Conservation (phyloP, 2,888 invertebrate species). For the Petrophora chlorosata region DNA sequence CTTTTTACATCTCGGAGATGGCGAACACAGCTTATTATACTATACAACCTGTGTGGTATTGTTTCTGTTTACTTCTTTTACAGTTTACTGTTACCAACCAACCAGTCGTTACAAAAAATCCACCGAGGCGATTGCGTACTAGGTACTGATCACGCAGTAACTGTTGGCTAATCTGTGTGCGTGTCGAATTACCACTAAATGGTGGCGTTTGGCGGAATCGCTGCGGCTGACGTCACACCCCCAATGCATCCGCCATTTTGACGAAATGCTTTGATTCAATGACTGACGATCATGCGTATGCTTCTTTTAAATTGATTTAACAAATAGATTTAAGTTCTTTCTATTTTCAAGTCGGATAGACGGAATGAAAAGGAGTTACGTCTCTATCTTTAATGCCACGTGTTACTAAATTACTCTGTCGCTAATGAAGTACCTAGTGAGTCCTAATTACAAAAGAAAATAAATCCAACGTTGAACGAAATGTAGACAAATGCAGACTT, state of each 20-base stretch:
- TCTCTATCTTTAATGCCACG: background rate
- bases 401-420: background rate
- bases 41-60: no score
- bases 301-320: conserved; percentile 1
- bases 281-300: conserved; percentile 31
- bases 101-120: conserved; percentile 8
- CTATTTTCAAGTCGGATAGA: no score
- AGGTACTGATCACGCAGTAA: conserved; percentile 14
- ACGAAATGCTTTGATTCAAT: conserved; percentile 49
- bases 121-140: conserved; percentile 19
- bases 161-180: conserved; percentile 28
- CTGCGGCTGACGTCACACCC: conserved; percentile 53
- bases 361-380: no score
- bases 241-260: conserved; percentile 69
- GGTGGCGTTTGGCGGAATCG: conserved; percentile 39
- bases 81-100: conserved; percentile 10
- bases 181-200: conserved; percentile 54
- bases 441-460: conserved; percentile 1
- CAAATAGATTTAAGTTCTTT: no score
- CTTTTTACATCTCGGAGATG: no score
- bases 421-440: no score
- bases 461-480: background rate
- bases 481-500: background rate
- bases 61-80: no score
- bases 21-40: background rate